phyloP scores from a whole-genome alignment of 37 sponge, comb jelly and placozoan species.

The Haliclona indistincta region DNA sequence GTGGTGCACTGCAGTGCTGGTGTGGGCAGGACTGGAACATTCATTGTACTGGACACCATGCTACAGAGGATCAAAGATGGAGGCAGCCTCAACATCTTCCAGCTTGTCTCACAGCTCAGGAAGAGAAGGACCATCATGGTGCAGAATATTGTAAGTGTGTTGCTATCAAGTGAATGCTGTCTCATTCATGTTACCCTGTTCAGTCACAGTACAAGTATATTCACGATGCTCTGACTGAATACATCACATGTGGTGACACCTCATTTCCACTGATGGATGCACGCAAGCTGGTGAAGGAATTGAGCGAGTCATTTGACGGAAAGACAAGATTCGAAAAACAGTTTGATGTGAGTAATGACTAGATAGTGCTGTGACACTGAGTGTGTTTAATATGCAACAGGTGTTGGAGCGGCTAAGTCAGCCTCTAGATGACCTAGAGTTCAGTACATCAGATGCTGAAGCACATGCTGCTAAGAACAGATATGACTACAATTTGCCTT shows the following conservation, averaged over 20 bases:
- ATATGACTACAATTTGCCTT: too few relatives aligned
- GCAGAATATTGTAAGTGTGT: slow-evolving; percentile 77
- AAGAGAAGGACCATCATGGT: slow-evolving; percentile 67
- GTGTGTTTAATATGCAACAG: too few relatives aligned
- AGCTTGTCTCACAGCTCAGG: slow-evolving; percentile 55
- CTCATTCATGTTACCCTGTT: too few relatives aligned
- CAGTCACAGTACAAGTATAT: slow-evolving; percentile 63
- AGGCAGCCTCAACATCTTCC: slow-evolving; percentile 51
- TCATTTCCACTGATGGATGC: not conserved
- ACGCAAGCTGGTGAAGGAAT: not conserved
- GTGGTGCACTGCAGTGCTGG: slow-evolving; percentile 93
- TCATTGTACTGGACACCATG: slow-evolving; percentile 80
- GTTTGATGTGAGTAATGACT: slow-evolving; percentile 17
- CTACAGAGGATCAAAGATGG: slow-evolving; percentile 60
- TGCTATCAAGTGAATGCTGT: too few relatives aligned
- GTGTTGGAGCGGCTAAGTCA: too few relatives aligned
- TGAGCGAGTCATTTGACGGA: not conserved
- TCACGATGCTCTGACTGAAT: slow-evolving; percentile 64
- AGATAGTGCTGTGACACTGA: too few relatives aligned
- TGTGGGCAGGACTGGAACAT: slow-evolving; percentile 83
- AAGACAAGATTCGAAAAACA: slow-evolving; percentile 34
- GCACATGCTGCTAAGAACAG: too few relatives aligned
- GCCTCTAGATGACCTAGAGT: too few relatives aligned
- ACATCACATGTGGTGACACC: slow-evolving; percentile 58
- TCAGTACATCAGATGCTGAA: too few relatives aligned